phyloP scores from a whole-genome alignment of 2,797 vertebrate species.

The Emys orbicularis region DNA sequence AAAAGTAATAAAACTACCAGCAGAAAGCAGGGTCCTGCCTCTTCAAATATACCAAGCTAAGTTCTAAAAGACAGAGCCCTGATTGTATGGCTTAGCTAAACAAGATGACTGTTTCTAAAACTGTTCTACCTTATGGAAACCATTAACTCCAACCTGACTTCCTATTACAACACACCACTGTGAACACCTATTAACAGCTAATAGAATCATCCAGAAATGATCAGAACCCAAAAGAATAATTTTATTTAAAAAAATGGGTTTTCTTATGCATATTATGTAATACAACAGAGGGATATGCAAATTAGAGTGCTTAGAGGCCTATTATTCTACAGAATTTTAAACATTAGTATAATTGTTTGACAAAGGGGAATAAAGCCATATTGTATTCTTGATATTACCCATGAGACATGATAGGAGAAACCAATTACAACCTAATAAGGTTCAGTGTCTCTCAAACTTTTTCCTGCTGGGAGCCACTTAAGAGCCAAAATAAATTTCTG shows the following conservation, averaged over 20 bases:
- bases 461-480: constrained; percentile 66
- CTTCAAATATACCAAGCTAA: constrained; percentile 24
- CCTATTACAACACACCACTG: constrained; percentile 72
- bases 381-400: constrained; percentile 63
- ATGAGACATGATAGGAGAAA: constrained; percentile 66
- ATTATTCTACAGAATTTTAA: constrained; percentile 9
- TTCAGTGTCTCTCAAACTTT: constrained; percentile 55
- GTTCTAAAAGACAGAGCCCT: constrained; percentile 71
- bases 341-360: constrained; percentile 47
- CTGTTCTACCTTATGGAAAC: constrained; percentile 73
- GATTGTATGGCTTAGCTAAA: constrained; percentile 75
- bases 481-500: constrained; percentile 51
- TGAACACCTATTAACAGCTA: constrained; percentile 76
- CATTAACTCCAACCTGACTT: constrained; percentile 80
- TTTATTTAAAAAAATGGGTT: constrained; percentile 9
- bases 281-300: constrained; percentile 50
- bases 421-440: constrained; percentile 46
- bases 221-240: constrained; percentile 63
- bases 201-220: constrained; percentile 73
- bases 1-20: constrained; percentile 74
- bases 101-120: constrained; percentile 72
- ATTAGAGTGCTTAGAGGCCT: constrained; percentile 45
- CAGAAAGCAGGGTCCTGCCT: constrained; percentile 62
- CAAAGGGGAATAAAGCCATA: constrained; percentile 51
- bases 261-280: neutral